Conservation (phyloP, 2,113 vertebrate species). For the Phyllostomus hastatus region DNA sequence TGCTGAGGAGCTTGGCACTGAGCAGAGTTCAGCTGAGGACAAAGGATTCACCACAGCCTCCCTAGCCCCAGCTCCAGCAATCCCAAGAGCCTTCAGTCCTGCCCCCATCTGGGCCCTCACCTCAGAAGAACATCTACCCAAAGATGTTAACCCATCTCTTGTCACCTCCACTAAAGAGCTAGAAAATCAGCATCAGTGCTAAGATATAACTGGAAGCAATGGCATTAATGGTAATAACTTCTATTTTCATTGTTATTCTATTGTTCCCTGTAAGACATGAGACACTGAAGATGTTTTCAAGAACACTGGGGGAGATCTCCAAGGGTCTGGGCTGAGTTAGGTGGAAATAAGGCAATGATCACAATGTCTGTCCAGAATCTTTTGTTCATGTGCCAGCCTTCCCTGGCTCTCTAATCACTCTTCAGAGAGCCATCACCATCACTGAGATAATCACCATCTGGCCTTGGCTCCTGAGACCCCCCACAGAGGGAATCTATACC, state of each 20-base stretch:
- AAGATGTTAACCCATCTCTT: not conserved
- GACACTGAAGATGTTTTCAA: not conserved
- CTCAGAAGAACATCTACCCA: not conserved
- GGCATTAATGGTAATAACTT: not conserved
- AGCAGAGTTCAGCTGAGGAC: conserved; percentile 52
- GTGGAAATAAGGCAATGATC: not conserved
- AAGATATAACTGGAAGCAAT: not conserved
- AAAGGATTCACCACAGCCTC: not conserved
- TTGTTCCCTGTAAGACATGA: not conserved
- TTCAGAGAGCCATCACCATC: too few species aligned
- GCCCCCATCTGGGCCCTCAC: not conserved
- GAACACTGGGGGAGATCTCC: not conserved
- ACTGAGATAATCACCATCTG: not conserved
- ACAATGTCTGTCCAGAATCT: not conserved
- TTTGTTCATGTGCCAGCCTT: not conserved
- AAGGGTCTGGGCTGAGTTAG: not conserved
- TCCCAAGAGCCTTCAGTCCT: not conserved
- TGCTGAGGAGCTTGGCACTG: conserved; percentile 31
- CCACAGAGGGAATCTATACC: not conserved
- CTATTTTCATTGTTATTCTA: not conserved
- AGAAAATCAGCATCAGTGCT: not conserved
- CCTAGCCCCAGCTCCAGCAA: not conserved
- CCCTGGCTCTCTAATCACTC: not conserved
- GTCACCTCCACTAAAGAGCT: not conserved
- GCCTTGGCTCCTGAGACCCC: not conserved